phyloP scores from a whole-genome alignment of 1,140 invertebrate species.

The Drosophila bifasciata region DNA sequence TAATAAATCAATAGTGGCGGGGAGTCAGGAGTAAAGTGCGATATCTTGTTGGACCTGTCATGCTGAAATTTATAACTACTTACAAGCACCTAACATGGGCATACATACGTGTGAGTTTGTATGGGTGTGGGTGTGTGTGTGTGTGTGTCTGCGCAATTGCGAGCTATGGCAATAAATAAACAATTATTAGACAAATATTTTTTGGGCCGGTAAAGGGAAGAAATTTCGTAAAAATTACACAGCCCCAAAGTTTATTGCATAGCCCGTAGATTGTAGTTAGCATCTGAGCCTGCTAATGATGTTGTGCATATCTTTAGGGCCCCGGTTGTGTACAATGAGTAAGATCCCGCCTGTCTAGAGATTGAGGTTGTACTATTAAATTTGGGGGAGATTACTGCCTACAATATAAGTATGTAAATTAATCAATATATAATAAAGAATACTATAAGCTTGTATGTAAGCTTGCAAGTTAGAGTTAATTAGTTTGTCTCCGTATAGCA shows the following conservation, averaged over 20 bases:
- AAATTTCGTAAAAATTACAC: constrained; percentile 28
- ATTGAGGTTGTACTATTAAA: no score
- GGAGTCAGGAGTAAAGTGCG: background rate
- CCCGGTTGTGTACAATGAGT: no score
- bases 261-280: constrained; percentile 3
- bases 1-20: constrained; percentile 54
- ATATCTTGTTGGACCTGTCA: constrained; percentile 42
- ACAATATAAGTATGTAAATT: background rate
- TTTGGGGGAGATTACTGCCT: no score
- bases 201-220: constrained; percentile 1
- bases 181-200: constrained; percentile 58
- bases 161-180: constrained; percentile 59
- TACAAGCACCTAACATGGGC: constrained; percentile 12
- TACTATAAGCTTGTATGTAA: background rate
- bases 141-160: constrained; percentile 1
- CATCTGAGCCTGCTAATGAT: constrained; percentile 34
- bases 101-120: no score
- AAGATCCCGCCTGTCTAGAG: no score
- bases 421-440: background rate
- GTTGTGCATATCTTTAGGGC: constrained; percentile 26
- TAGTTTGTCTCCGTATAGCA: no score
- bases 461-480: background rate
- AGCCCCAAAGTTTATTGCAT: background rate
- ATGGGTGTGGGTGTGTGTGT: no score
- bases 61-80: constrained; percentile 54